Evolutionary conservation across 2,113 vertebrate genomes (phyloP).

Genomic region (Pelmatolapia mariae): DNA sequence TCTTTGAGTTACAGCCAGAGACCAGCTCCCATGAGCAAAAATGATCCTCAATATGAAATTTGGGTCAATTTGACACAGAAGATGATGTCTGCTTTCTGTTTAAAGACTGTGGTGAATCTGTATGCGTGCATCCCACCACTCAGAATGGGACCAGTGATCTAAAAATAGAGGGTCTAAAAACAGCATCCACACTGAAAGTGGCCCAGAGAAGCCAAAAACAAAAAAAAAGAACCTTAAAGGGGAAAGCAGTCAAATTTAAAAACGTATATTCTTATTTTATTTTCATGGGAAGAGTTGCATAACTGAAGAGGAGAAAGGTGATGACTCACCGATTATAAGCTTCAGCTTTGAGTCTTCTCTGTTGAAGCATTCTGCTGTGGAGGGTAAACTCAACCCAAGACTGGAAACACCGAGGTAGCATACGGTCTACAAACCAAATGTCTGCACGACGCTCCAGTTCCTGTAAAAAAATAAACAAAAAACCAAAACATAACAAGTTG

Average conservation of each 20-base stretch:
- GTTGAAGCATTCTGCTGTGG: conserved; percentile 25
- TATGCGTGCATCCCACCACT: background rate
- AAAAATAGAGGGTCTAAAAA: background rate
- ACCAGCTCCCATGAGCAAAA: background rate
- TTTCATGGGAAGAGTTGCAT: background rate
- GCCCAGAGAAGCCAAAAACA: background rate
- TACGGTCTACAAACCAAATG: conserved; percentile 40
- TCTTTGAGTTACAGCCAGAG: too few species aligned
- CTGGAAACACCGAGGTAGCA: conserved; percentile 55
- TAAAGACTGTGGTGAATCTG: background rate
- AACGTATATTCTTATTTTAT: background rate
- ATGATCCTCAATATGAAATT: background rate
- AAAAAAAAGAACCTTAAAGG: background rate
- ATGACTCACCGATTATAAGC: conserved; percentile 43
- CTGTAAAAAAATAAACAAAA: conserved; percentile 18
- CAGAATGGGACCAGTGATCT: background rate
- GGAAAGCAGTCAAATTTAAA: background rate
- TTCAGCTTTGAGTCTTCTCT: conserved; percentile 36
- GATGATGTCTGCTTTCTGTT: background rate
- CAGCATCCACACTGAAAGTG: background rate
- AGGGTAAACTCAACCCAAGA: conserved; percentile 67
- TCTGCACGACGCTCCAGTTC: conserved; percentile 49
- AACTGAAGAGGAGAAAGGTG: background rate
- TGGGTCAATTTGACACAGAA: background rate
- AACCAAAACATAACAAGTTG: background rate